Evolutionary conservation across 1,140 invertebrate species (phyloP).

Genomic region (Sarcophaga bullata): DNA sequence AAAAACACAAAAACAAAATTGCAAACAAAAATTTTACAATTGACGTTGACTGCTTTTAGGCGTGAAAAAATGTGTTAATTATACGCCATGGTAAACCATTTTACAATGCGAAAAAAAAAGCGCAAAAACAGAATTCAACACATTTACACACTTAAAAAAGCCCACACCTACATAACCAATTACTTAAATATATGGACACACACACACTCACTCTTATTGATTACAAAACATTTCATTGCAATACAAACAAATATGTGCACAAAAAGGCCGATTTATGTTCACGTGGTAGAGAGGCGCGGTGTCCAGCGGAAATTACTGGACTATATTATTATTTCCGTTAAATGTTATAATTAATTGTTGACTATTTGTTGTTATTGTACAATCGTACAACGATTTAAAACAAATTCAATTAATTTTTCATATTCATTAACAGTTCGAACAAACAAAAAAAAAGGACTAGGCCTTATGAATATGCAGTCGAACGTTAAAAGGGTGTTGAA

Average conservation of each 20-base stretch:
- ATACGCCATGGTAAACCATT: constrained; percentile 21
- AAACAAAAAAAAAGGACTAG: neutral
- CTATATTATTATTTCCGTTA: constrained; percentile 12
- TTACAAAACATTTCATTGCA: neutral
- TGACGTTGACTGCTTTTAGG: constrained; percentile 10
- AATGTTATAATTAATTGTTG: constrained; percentile 11
- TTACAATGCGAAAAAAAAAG: neutral
- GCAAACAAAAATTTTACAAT: constrained; percentile 11
- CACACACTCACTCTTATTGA: neutral
- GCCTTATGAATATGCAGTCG: neutral
- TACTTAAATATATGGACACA: neutral
- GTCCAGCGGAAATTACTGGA: neutral
- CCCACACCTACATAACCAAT: neutral
- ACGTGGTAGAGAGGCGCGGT: neutral
- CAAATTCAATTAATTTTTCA: constrained; percentile 6
- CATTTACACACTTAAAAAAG: neutral
- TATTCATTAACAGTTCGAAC: neutral
- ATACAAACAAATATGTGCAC: neutral
- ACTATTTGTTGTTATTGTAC: constrained; percentile 10
- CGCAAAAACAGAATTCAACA: neutral
- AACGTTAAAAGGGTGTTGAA: neutral
- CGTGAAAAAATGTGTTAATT: constrained; percentile 26
- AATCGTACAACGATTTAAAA: neutral
- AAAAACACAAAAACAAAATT: neutral
- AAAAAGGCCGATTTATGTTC: neutral